Conservation (phyloP, 2,888 invertebrate species). For the Eledone cirrhosa region DNA sequence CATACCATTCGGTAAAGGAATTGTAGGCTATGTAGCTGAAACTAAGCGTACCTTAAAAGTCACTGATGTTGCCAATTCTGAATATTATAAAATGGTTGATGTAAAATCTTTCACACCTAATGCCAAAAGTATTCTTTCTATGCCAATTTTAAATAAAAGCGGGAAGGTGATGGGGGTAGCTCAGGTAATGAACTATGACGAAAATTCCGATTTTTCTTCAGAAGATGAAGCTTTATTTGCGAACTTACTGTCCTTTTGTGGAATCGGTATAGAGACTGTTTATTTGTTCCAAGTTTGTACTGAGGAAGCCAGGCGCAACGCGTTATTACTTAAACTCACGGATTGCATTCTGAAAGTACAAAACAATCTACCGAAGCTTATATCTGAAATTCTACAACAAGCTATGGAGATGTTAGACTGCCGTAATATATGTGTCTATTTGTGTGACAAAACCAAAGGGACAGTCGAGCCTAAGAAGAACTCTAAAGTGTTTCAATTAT, state of each 20-base stretch:
- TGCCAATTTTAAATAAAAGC: slow-evolving; percentile 96
- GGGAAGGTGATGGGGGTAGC: slow-evolving; percentile 97
- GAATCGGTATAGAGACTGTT: slow-evolving; percentile 95
- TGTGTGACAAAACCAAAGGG: too few relatives aligned
- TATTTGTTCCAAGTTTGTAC: slow-evolving; percentile 95
- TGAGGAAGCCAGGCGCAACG: slow-evolving; percentile 91
- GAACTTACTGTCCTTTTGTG: slow-evolving; percentile 94
- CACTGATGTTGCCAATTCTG: slow-evolving; percentile 91
- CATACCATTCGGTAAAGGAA: slow-evolving; percentile 93
- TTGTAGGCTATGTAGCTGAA: slow-evolving; percentile 91
- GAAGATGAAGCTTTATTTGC: slow-evolving; percentile 92
- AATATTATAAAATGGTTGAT: slow-evolving; percentile 90
- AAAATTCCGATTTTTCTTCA: slow-evolving; percentile 79
- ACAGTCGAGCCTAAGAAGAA: too few relatives aligned
- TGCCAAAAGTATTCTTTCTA: slow-evolving; percentile 87
- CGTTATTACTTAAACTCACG: slow-evolving; percentile 90
- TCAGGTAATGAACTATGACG: slow-evolving; percentile 95
- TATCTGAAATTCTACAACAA: slow-evolving; percentile 95
- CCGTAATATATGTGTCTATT: slow-evolving; percentile 78
- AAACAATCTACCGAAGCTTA: slow-evolving; percentile 90
- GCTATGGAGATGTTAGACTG: slow-evolving; percentile 90
- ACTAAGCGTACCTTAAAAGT: slow-evolving; percentile 91
- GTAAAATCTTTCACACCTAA: slow-evolving; percentile 91
- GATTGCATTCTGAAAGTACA: slow-evolving; percentile 95
- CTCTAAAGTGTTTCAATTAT: too few relatives aligned